Evolutionary conservation across 2,797 vertebrate species (phyloP), one percentile per base, ranked within the genome.

Genomic region (Atherinosoma microstoma): DNA sequence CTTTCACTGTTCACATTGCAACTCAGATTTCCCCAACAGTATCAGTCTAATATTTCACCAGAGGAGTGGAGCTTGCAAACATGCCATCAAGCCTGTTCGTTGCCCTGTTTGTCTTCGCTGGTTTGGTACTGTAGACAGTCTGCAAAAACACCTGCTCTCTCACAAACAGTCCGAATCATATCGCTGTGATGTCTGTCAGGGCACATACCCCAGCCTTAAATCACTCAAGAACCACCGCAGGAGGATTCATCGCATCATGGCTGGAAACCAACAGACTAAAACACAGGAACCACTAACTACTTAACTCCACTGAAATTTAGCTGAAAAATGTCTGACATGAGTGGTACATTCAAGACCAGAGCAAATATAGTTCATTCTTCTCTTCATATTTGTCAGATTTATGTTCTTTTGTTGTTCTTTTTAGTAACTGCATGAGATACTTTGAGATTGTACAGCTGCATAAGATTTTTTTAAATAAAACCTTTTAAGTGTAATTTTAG

Each of bases 141-240:
- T 95, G 53, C 94, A 95, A 84, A 94, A 91, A 75, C 95, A 95
- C 78, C 75, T 95, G 70, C 85, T 94, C 3, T 89, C 90, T 66
- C 95, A 95, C 82, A 94, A 93, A 78, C 91, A 91, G 54, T 84
- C 92, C 11, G 87, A 93, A 15, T 76, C 87, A 0, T 89, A 90
- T 49, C 84, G 65, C 27, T 95, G 95, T 36, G 92, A 93, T 38
- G 84, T 94, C 27, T 95, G 94, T 84, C 91, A 91, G 73, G 91
- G 92, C 3, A 92, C 75, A 2, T 96, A 91, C 67, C 80, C 89
- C 2, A 95, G 70, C 68, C 80, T 92, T 1, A 89, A 94, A 59
- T 94, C 92, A 0, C 93, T 96, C 2, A 93, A 94, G 83, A 94
- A 93, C 78, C 95, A 96, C 84, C 91, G 93, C 57, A 82, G 90